These are phyloP conservation scores for Adelognathus sp. DNA, from an alignment of 2,888 invertebrate species.

Conservation along the genomic window DNA sequence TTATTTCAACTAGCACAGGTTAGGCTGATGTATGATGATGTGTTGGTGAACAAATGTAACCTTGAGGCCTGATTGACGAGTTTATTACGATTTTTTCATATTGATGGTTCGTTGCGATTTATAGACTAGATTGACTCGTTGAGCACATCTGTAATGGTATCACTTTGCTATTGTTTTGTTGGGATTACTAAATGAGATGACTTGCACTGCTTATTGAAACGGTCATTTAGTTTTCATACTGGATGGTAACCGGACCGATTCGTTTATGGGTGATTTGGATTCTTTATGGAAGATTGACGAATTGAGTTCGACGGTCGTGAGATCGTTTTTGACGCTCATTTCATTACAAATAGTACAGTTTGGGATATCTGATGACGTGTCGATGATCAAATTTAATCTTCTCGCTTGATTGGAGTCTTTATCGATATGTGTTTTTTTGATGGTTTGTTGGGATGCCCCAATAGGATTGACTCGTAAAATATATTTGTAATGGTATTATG, in stretches of 20 bases:
- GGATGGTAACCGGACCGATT: conserved; percentile 33
- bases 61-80: too few species aligned
- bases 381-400: not conserved
- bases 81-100: too few species aligned
- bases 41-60: too few species aligned
- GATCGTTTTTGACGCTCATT: conserved; percentile 15
- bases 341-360: not conserved
- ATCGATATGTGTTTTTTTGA: not conserved
- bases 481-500: not conserved
- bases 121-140: too few species aligned
- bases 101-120: too few species aligned
- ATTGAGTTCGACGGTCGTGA: not conserved
- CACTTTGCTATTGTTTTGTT: too few species aligned
- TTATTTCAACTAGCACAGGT: too few species aligned
- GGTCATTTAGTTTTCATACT: conserved; percentile 22
- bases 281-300: conserved; percentile 1
- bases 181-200: too few species aligned
- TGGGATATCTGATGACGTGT: not conserved
- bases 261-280: not conserved
- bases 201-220: conserved; percentile 27
- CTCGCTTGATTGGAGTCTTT: not conserved
- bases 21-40: too few species aligned
- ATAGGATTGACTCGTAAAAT: not conserved
- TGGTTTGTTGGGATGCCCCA: not conserved
- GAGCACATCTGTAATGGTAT: too few species aligned